These are phyloP conservation scores for Hirtodrosophila histrioides DNA, from an alignment of 2,888 invertebrate genomes.

Conservation along the genomic window DNA sequence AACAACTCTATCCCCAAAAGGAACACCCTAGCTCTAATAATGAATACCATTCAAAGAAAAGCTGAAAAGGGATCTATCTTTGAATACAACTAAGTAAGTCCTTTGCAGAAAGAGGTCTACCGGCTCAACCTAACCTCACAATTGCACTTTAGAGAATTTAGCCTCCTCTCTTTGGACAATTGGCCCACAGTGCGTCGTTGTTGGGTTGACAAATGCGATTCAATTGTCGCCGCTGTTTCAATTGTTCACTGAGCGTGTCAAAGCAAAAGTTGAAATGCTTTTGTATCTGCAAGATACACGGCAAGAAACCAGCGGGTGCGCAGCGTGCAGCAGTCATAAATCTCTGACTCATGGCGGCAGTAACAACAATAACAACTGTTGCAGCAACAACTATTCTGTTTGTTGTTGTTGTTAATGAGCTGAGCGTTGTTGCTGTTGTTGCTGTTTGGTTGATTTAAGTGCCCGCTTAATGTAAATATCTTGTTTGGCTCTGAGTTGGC, in stretches of 20 bases:
- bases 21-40: too few relatives aligned
- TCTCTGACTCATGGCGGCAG: too few relatives aligned
- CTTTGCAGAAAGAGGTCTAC: too few relatives aligned
- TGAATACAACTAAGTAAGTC: too few relatives aligned
- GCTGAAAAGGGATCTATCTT: too few relatives aligned
- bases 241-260: conserved; percentile 61
- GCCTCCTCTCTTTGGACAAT: too few relatives aligned
- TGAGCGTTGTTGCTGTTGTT: conserved; percentile 26
- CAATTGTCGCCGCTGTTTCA: conserved; percentile 67
- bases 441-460: conserved; percentile 39
- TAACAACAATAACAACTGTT: too few relatives aligned
- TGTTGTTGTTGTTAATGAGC: conserved; percentile 57
- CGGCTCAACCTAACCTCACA: too few relatives aligned
- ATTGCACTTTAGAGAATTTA: too few relatives aligned
- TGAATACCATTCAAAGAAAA: too few relatives aligned
- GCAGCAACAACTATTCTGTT: too few relatives aligned
- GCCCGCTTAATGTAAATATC: conserved; percentile 76
- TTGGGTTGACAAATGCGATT: conserved; percentile 72
- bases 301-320: conserved; percentile 26
- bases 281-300: conserved; percentile 33
- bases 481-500: conserved; percentile 53
- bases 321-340: neutral
- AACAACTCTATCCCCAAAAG: too few relatives aligned
- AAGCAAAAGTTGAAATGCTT: conserved; percentile 40
- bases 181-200: neutral